Percentiles rank a stretch among this genome's conserved stretches.
These are phyloP conservation scores for Epinotia brunnichana DNA, from an alignment of 2,888 invertebrate species.

Conservation along the genomic window DNA sequence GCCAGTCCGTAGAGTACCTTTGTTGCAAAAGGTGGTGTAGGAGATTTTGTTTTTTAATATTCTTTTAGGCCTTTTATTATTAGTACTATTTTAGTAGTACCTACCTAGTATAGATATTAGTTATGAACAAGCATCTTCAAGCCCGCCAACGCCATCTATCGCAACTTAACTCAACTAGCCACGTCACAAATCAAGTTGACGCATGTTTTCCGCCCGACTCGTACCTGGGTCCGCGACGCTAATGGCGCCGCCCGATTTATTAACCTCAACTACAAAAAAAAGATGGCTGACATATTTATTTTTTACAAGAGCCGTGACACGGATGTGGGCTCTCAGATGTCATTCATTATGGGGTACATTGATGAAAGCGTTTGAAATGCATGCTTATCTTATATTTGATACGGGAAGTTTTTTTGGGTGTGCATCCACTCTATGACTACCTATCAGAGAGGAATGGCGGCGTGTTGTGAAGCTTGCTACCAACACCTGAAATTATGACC, in stretches of 20 bases:
- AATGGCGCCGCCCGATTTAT: conserved; percentile 22
- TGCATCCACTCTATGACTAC: too few relatives aligned
- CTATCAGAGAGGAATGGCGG: too few relatives aligned
- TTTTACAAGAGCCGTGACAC: conserved; percentile 10
- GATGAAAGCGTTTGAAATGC: neutral
- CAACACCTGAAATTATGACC: too few relatives aligned
- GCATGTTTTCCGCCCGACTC: conserved; percentile 18
- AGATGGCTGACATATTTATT: conserved; percentile 19
- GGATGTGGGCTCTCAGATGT: neutral
- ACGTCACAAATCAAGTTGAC: conserved; percentile 20
- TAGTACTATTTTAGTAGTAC: too few relatives aligned
- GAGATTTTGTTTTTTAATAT: too few relatives aligned
- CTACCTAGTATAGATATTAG: too few relatives aligned
- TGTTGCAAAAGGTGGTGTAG: too few relatives aligned
- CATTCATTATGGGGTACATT: neutral
- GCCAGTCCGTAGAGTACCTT: too few relatives aligned
- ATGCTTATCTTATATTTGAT: neutral
- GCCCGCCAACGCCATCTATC: conserved; percentile 11
- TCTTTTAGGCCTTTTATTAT: too few relatives aligned
- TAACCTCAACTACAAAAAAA: neutral
- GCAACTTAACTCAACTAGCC: neutral
- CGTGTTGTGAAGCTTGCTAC: too few relatives aligned
- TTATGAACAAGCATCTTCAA: neutral
- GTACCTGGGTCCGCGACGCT: neutral
- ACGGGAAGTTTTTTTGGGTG: too few relatives aligned